Evolutionary conservation across 2,113 vertebrate species (phyloP).

Genomic region (Menura novaehollandiae): DNA sequence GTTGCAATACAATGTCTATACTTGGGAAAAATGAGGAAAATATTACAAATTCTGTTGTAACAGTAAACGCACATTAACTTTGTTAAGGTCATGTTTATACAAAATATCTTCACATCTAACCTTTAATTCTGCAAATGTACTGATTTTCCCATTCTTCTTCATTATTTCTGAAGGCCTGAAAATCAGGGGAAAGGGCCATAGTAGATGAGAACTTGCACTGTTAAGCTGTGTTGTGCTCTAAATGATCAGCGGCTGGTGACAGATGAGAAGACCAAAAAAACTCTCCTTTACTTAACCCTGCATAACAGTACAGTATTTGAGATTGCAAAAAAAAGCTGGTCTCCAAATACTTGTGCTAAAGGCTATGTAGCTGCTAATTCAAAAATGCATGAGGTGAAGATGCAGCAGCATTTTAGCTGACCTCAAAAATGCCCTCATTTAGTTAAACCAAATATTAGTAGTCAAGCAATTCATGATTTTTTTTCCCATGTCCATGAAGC

Average conservation of each 20-base stretch:
- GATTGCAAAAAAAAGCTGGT: background rate
- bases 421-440: background rate
- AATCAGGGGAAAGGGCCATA: background rate
- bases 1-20: background rate
- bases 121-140: background rate
- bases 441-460: slow-evolving; percentile 19
- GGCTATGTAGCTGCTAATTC: background rate
- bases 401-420: background rate
- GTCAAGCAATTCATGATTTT: slow-evolving; percentile 46
- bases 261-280: background rate
- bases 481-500: slow-evolving; percentile 8
- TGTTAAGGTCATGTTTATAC: background rate
- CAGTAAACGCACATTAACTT: background rate
- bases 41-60: background rate
- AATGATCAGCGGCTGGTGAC: background rate
- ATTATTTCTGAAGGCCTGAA: background rate
- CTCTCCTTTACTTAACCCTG: background rate
- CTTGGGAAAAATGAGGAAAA: background rate
- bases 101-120: background rate
- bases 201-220: background rate
- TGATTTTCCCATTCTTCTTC: background rate
- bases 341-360: background rate
- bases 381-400: background rate
- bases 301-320: background rate
- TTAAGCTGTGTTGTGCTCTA: background rate